Conservation (phyloP, 2,113 vertebrate species). For the Piprites chloris region DNA sequence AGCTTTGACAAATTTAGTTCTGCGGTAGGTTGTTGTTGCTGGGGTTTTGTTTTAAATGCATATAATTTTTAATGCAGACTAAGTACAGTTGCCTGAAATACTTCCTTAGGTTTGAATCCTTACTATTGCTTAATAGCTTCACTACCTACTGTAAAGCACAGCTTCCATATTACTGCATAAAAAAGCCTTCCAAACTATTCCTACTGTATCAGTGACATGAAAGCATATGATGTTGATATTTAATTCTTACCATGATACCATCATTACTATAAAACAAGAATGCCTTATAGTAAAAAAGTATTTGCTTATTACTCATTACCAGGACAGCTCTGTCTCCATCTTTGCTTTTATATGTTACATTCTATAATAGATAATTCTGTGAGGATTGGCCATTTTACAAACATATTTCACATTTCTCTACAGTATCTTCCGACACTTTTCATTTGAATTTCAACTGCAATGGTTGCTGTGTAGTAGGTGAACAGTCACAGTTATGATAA, state of each 20-base stretch:
- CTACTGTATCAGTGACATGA: neutral
- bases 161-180: neutral
- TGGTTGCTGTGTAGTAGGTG: neutral
- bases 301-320: neutral
- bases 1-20: neutral
- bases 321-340: neutral
- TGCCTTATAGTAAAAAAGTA: neutral
- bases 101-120: neutral
- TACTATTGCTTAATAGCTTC: neutral
- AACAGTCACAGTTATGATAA: neutral
- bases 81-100: neutral
- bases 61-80: neutral
- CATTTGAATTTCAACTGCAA: neutral
- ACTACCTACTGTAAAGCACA: neutral
- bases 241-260: neutral
- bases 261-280: neutral
- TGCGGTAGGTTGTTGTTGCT: rapidly evolving
- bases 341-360: neutral
- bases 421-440: neutral
- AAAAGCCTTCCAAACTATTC: neutral
- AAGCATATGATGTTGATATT: neutral
- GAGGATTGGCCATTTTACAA: neutral
- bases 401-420: neutral
- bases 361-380: neutral
- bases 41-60: neutral